These are phyloP conservation scores for Esox niger DNA, from an alignment of 2,113 vertebrate species.

Conservation along the genomic window DNA sequence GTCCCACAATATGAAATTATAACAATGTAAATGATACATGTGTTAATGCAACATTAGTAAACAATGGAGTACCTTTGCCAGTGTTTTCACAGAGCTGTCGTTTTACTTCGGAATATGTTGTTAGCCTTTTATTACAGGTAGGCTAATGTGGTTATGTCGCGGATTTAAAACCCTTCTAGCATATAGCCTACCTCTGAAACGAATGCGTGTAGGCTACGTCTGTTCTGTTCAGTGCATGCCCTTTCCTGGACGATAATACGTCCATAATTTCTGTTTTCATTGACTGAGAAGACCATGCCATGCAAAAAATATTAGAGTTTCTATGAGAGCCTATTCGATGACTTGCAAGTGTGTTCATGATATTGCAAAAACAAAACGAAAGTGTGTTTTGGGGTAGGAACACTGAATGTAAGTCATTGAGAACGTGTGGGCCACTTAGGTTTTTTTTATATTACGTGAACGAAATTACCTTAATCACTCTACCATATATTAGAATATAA, in stretches of 20 bases:
- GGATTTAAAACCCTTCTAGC: slow-evolving; percentile 31
- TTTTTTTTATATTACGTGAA: no score
- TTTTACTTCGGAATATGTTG: slow-evolving; percentile 60
- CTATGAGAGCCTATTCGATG: no score
- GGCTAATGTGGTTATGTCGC: slow-evolving; percentile 60
- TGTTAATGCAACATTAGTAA: slow-evolving; percentile 14
- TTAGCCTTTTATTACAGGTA: slow-evolving; percentile 63
- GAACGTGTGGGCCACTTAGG: no score
- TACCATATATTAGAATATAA: no score
- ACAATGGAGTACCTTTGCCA: slow-evolving; percentile 36
- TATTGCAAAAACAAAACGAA: no score
- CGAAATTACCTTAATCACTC: no score
- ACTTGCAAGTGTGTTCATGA: no score
- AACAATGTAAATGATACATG: slow-evolving; percentile 14
- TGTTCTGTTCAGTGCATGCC: not conserved
- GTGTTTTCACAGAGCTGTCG: slow-evolving; percentile 19
- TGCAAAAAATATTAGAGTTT: no score
- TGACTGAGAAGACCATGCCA: not conserved
- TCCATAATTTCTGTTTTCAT: not conserved
- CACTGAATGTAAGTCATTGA: no score
- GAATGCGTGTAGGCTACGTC: slow-evolving; percentile 17
- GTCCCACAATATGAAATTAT: slow-evolving; percentile 16
- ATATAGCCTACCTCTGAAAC: not conserved
- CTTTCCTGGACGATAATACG: not conserved
- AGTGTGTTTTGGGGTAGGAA: no score